Percentiles rank a stretch among this genome's conserved stretches.
Conservation (phyloP, 2,888 invertebrate genomes). For the Escarpia spicata region DNA sequence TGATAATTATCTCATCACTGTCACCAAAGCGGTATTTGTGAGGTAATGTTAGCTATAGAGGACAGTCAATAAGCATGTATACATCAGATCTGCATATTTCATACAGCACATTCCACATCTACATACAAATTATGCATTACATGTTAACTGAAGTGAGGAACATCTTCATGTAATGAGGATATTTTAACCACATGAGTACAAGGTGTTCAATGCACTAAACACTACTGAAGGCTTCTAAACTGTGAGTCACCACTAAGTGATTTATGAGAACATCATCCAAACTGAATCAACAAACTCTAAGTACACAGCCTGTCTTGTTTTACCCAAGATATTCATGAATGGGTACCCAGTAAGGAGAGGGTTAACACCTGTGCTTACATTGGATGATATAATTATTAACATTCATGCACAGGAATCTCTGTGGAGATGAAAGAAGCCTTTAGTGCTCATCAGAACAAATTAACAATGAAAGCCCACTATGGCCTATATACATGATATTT, state of each 20-base stretch:
- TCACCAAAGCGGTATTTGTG: background rate
- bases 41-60: background rate
- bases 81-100: too few relatives aligned
- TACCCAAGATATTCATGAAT: background rate
- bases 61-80: background rate
- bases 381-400: background rate
- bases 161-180: too few relatives aligned
- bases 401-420: background rate
- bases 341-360: background rate
- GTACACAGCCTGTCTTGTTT: background rate
- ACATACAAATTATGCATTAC: too few relatives aligned
- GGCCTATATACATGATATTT: background rate
- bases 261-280: background rate
- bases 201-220: background rate
- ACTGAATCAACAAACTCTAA: background rate
- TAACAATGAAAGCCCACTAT: background rate
- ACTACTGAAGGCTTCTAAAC: background rate
- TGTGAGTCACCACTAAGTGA: background rate
- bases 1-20: background rate
- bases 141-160: too few relatives aligned
- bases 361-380: background rate
- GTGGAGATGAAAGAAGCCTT: background rate
- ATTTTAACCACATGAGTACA: too few relatives aligned
- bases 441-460: background rate
- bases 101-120: too few relatives aligned